These are phyloP conservation scores for Phaedon cochleariae DNA, from an alignment of 2,888 invertebrate genomes.

Conservation along the genomic window DNA sequence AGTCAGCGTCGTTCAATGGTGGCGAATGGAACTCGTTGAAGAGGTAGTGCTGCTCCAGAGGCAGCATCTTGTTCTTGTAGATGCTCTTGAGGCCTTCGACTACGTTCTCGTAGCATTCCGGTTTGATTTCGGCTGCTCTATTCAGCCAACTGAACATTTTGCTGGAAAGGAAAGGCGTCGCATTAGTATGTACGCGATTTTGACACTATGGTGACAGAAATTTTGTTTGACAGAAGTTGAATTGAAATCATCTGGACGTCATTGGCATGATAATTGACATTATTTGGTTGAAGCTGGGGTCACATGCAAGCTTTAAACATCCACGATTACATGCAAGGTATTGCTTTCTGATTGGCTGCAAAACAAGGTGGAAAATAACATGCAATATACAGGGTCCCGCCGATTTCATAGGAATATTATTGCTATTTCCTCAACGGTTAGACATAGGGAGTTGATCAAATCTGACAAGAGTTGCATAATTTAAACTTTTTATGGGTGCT, in stretches of 20 bases:
- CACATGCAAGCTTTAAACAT: background rate
- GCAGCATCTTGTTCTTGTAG: slow-evolving; percentile 89
- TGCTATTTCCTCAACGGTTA: too few species aligned
- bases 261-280: background rate
- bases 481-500: too few species aligned
- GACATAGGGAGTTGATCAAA: too few species aligned
- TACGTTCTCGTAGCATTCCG: slow-evolving; percentile 87
- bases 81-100: slow-evolving; percentile 93
- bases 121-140: slow-evolving; percentile 70
- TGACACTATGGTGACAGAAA: slow-evolving; percentile 30
- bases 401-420: too few species aligned
- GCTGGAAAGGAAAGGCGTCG: slow-evolving; percentile 27
- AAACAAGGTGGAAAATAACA: too few species aligned
- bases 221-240: slow-evolving; percentile 19
- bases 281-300: background rate
- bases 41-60: slow-evolving; percentile 87
- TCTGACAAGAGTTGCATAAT: too few species aligned
- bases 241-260: background rate
- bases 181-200: slow-evolving; percentile 21
- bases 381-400: too few species aligned
- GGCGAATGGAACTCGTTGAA: slow-evolving; percentile 97
- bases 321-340: too few species aligned
- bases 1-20: slow-evolving; percentile 93
- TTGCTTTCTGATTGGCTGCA: too few species aligned
- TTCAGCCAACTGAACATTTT: slow-evolving; percentile 89